Conservation (phyloP, 2,113 vertebrate genomes). For the Variabilichromis moorii region DNA sequence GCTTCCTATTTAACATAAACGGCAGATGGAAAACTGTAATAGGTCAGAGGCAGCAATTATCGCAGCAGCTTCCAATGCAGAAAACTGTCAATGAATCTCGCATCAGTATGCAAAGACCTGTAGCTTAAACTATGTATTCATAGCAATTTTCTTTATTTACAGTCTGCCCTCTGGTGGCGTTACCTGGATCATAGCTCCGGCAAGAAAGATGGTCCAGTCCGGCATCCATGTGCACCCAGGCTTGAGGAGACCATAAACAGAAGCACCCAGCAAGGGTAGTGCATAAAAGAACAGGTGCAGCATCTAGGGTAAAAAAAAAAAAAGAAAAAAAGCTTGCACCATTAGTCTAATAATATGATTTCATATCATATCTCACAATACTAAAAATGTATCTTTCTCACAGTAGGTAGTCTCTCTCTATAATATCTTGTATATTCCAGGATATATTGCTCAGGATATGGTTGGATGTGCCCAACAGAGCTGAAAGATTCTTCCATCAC, state of each 20-base stretch:
- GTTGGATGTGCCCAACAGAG: neutral
- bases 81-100: neutral
- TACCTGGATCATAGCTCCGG: constrained; percentile 85
- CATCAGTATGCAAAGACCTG: neutral
- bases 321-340: neutral
- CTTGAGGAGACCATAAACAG: constrained; percentile 73
- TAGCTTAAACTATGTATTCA: neutral
- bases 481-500: neutral
- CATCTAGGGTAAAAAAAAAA: constrained; percentile 70
- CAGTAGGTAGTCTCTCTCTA: neutral
- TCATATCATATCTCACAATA: neutral
- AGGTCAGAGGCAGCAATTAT: neutral
- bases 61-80: neutral
- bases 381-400: neutral
- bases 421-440: neutral
- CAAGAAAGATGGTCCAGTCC: constrained; percentile 78
- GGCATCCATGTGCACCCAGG: constrained; percentile 86
- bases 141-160: neutral
- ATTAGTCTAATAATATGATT: neutral
- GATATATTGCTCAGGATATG: neutral
- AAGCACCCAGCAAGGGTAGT: constrained; percentile 76
- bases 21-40: neutral
- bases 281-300: constrained; percentile 80
- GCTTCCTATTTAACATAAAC: neutral
- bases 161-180: neutral